phyloP scores from a whole-genome alignment of 2,797 vertebrate species.

The Cygnus olor region DNA sequence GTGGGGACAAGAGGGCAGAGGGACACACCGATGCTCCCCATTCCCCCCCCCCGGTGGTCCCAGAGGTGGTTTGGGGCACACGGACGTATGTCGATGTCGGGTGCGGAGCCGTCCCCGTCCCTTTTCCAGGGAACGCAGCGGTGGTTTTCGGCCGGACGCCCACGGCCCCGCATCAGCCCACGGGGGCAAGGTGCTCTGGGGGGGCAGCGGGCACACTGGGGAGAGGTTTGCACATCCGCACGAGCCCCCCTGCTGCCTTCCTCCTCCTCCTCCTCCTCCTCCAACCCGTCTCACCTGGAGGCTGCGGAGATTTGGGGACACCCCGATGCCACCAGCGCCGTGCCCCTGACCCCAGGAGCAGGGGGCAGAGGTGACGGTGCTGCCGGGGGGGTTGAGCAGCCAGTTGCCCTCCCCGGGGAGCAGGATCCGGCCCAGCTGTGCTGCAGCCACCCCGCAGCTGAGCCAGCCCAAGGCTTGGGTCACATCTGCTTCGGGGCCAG shows the following conservation, averaged over 20 bases:
- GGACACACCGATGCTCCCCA: background rate
- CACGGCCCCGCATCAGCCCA: fast-evolving
- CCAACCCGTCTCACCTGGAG: background rate
- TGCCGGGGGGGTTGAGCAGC: background rate
- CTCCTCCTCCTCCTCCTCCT: background rate
- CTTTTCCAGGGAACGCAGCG: background rate
- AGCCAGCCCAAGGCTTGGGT: background rate
- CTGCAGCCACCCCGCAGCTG: background rate
- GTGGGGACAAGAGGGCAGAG: background rate
- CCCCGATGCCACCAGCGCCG: fast-evolving
- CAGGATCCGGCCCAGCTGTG: background rate
- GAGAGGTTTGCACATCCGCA: background rate
- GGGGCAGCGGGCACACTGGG: no score
- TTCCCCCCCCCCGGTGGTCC: background rate
- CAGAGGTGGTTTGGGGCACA: background rate
- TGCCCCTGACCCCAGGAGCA: no score
- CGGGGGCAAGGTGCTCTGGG: background rate
- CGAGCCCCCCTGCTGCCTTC: background rate
- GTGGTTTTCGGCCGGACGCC: background rate
- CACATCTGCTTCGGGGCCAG: background rate
- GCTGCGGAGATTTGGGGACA: background rate
- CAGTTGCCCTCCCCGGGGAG: background rate
- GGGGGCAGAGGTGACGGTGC: background rate
- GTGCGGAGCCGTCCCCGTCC: fast-evolving
- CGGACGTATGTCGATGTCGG: no score